phyloP scores from a whole-genome alignment of 2,113 vertebrate genomes.

The Mus pahari region DNA sequence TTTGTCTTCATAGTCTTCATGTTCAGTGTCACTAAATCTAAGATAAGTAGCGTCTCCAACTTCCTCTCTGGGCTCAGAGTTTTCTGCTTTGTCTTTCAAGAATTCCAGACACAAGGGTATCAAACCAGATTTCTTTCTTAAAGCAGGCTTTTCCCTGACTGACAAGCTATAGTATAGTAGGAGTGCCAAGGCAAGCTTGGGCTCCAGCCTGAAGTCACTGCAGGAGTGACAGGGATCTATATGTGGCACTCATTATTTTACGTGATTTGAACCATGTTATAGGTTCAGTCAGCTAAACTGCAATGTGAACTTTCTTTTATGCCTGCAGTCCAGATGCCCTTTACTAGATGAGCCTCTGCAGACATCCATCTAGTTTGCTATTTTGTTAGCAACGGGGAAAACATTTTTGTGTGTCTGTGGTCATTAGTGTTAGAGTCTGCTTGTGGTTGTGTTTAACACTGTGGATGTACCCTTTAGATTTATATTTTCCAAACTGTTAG shows the following conservation, averaged over 20 bases:
- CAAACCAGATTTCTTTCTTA: not conserved
- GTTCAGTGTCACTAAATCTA: not conserved
- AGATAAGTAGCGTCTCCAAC: not conserved
- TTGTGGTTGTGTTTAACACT: not conserved
- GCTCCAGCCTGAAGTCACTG: not conserved
- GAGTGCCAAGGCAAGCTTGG: not conserved
- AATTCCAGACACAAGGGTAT: not conserved
- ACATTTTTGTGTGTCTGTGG: slow-evolving; percentile 28
- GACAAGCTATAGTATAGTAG: not conserved
- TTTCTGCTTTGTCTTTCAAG: not conserved
- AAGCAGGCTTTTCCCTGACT: not conserved
- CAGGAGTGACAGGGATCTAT: not conserved
- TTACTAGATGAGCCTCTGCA: not conserved
- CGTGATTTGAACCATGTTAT: slow-evolving; percentile 15
- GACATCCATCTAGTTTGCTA: not conserved
- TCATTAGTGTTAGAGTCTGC: slow-evolving; percentile 11
- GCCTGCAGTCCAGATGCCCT: not conserved
- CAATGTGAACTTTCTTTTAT: not conserved
- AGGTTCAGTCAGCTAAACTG: slow-evolving; percentile 22
- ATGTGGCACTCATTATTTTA: not conserved
- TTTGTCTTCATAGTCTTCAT: not conserved
- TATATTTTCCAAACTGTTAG: slow-evolving; percentile 1
- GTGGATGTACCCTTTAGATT: not conserved
- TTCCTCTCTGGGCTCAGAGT: not conserved
- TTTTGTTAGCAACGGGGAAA: slow-evolving; percentile 39